A percentile compares a stretch with the other conserved stretches of the same genome.
These are phyloP conservation scores for Xestia c-nigrum DNA, from an alignment of 2,888 invertebrate genomes.

Conservation along the genomic window DNA sequence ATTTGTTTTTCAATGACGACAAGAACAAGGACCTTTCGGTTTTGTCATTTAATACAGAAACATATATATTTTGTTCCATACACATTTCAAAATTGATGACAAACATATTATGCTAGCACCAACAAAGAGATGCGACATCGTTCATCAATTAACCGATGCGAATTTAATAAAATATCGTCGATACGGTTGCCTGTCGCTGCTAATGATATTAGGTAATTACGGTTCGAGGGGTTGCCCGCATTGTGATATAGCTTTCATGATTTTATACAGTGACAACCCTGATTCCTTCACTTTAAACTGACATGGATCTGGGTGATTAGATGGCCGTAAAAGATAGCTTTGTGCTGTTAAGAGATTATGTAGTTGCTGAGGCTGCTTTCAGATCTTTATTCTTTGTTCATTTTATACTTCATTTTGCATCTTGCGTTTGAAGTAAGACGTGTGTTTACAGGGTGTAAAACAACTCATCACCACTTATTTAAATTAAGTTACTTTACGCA, in stretches of 20 bases:
- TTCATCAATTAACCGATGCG: constrained; percentile 74
- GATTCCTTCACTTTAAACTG: constrained; percentile 39
- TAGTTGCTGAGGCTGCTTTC: background rate
- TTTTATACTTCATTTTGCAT: background rate
- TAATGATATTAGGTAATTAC: constrained; percentile 68
- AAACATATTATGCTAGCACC: constrained; percentile 7
- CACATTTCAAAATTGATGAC: constrained; percentile 24
- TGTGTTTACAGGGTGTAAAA: no score
- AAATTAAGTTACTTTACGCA: no score
- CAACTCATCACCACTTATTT: no score
- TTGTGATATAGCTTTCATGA: constrained; percentile 25
- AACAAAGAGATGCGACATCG: constrained; percentile 58
- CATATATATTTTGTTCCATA: background rate
- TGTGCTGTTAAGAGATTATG: background rate
- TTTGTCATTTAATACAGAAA: no score
- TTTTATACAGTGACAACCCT: constrained; percentile 38
- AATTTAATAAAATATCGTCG: constrained; percentile 72
- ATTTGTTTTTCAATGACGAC: no score
- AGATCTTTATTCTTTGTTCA: background rate
- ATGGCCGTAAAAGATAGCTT: constrained; percentile 18
- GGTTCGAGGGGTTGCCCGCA: constrained; percentile 16
- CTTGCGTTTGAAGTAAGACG: background rate
- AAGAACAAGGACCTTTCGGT: no score
- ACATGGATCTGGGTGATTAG: constrained; percentile 29
- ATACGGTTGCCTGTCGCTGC: constrained; percentile 51